Base-by-base conservation (phyloP, 2,797 vertebrate species). In the Phalloptychus januarius region DNA sequence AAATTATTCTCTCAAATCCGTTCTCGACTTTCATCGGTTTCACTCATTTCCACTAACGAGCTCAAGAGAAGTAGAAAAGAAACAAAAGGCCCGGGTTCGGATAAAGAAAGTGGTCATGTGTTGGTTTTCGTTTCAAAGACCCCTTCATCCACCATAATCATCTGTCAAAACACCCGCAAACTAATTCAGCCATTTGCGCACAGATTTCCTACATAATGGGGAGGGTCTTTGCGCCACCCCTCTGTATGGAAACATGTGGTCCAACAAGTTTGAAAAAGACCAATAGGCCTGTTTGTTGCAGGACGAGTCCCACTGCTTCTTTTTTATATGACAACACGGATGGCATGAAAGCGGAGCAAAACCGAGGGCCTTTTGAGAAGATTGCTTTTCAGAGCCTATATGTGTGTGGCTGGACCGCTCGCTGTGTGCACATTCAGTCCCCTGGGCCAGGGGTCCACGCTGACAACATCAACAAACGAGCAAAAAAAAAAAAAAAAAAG, bases 381-480 rank as follows among this genome's bases (percentile, higher is more conserved):
- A 96, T 96, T 96, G 95, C 96, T 96, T 97, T 97, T 97, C 96
- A 97, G 93, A 95, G 91, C 93, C 93, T 71, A 18, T 71, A 18
- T 45, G 40, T 70, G 40, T 71, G 69, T 71, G 69, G 40, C 25
- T 71, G 42, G 61, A 65, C 61, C 96, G 83, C 96, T 96, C 90
- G 94, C 96, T 96, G 97, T 76, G 96, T 81, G 85, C 83, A 83
- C 90, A 95, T 95, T 96, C 94, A 95, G 87, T 94, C 83, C 85
- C 91, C 82, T 85, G 90, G 93, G 91, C 93, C 93, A 90, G 92
- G 94, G 95, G 94, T 96, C 93, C 94, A 77, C 95, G 84, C 93
- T 93, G 95, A 96, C 96, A 97, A 96, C 96, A 95, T 96, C 96
- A 96, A 96, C 96, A 97, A 96, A 96, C 95, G 92, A 86, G 87